Evolutionary conservation across 2,113 vertebrate species (phyloP).

Genomic region (Gobius niger): DNA sequence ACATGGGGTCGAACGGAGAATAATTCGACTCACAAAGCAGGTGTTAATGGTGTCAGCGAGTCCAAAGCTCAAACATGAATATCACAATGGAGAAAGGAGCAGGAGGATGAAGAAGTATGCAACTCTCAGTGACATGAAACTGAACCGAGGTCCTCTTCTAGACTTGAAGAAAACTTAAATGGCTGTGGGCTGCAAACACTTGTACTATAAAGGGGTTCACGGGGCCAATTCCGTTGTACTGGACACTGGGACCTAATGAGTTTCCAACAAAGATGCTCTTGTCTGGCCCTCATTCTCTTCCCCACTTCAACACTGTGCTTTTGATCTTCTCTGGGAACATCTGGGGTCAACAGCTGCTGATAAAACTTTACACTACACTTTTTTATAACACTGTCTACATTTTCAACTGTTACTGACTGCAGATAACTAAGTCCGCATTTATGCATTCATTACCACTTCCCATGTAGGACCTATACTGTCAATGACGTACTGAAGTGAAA

Average conservation of each 20-base stretch:
- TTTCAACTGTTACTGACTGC: background rate
- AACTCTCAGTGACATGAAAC: background rate
- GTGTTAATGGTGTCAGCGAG: background rate
- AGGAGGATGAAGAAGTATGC: slow-evolving; percentile 1
- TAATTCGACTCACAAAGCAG: background rate
- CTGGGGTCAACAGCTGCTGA: slow-evolving; percentile 20
- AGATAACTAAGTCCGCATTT: background rate
- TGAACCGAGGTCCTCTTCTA: slow-evolving; percentile 23
- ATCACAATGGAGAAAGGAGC: background rate
- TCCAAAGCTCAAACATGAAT: background rate
- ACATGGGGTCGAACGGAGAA: background rate
- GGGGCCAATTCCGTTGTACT: slow-evolving; percentile 27
- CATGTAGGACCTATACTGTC: background rate
- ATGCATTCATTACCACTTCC: background rate
- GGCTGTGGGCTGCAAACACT: slow-evolving; percentile 21
- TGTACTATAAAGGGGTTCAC: slow-evolving; percentile 24
- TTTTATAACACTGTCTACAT: background rate
- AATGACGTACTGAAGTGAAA: background rate
- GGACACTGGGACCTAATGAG: slow-evolving; percentile 52
- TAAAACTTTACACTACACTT: slow-evolving; percentile 3
- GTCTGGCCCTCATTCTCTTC: slow-evolving; percentile 29
- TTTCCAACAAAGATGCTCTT: slow-evolving; percentile 51
- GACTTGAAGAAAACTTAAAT: slow-evolving; percentile 30
- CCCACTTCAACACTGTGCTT: slow-evolving; percentile 36
- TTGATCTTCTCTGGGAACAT: slow-evolving; percentile 35